Evolutionary conservation across 2,113 vertebrate species (phyloP).

Genomic region (Oophaga pumilio): DNA sequence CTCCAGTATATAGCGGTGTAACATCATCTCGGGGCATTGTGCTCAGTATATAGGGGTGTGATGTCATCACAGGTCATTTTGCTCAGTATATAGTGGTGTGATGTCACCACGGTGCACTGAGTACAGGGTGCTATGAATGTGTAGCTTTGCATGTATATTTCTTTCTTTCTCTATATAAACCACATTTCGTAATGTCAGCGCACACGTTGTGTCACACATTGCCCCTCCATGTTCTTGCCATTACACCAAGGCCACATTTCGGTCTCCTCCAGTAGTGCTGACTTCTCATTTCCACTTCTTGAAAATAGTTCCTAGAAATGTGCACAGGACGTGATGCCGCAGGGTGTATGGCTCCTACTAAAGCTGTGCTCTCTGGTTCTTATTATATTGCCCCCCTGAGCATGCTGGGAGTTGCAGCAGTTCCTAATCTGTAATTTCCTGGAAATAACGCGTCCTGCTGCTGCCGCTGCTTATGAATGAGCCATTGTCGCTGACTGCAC

Average conservation of each 20-base stretch:
- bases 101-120: background rate
- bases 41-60: background rate
- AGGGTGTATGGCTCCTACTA: background rate
- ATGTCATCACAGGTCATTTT: background rate
- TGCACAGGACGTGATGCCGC: background rate
- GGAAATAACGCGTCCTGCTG: too few relatives aligned
- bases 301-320: constrained; percentile 5
- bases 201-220: too few relatives aligned
- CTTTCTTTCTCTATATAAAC: too few relatives aligned
- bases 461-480: background rate
- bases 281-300: constrained; percentile 20
- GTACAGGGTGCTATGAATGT: background rate
- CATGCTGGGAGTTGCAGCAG: too few relatives aligned
- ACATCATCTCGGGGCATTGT: background rate
- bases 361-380: background rate
- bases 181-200: too few relatives aligned
- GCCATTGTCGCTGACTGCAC: background rate
- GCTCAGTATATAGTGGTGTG: background rate
- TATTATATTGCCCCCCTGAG: background rate
- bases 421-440: background rate
- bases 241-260: too few relatives aligned
- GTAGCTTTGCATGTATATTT: too few relatives aligned
- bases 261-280: too few relatives aligned
- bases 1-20: background rate
- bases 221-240: too few relatives aligned